Evolutionary conservation across 2,888 invertebrate species (phyloP), one percentile per base, ranked within the genome.

Genomic region (Labia minor): DNA sequence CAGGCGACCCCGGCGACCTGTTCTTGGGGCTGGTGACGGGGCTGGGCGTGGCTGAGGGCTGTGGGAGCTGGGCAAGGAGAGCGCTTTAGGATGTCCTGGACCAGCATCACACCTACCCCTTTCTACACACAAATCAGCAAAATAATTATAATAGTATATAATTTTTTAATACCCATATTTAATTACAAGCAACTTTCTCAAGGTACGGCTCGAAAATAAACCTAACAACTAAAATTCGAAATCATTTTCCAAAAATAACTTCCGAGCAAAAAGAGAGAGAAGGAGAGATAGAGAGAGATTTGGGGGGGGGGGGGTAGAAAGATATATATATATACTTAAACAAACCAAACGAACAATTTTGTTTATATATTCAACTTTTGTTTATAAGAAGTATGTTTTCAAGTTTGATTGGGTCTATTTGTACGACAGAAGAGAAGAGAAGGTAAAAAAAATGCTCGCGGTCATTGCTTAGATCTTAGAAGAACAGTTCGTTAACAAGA

Each of bases 1-100:
- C 49, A 10, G 49, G 49, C 49, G 49, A 49, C 33, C 49, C 49
- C 49, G 49, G 49, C 49, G 49, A 49, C 49, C 49, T 49, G 49
- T 49, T 49, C 49, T n/a, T 26, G n/a, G 49, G 49, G 49, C 49
- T 49, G 49, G 16, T 26, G 26, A 6, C 26, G 26, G 49, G 49
- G 49, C 26, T 11, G 49, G 49, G 49, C n/a, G 49, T 16, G 49
- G 49, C 49, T 49, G 49, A 11, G 33, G 33, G 33, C 33, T 33
- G 6, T 33, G 49, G 26, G 49, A 49, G 49, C 49, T 2, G 49
- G 16, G 49, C 49, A 49, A 49, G 49, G 49, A 49, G 49, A 14
- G 49, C 49, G 49, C 6, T 14, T 4, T 3, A 4, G 8, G 2
- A 14, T 49, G 49, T 49, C 14, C 49, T 49, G 49, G 49, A 49